Conservation (phyloP, 2,888 invertebrate species). For the Anticlea derivata region DNA sequence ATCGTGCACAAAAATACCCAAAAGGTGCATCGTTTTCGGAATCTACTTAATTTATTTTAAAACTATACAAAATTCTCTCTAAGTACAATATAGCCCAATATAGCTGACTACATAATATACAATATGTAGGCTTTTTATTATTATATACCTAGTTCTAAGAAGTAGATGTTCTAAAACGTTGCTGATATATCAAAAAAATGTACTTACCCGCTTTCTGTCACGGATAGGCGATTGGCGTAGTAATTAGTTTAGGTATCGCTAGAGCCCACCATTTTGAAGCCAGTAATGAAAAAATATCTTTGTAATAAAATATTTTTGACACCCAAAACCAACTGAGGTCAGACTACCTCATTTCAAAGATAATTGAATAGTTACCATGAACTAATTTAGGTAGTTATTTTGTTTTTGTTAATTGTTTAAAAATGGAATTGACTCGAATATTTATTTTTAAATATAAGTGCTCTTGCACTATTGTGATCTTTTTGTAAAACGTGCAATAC, state of each 20-base stretch:
- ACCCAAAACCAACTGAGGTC: slow-evolving; percentile 36
- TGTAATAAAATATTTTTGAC: slow-evolving; percentile 20
- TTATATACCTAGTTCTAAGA: slow-evolving; percentile 59
- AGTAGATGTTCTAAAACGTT: slow-evolving; percentile 56
- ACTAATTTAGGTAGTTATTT: slow-evolving; percentile 24
- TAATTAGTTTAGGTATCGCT: slow-evolving; percentile 76
- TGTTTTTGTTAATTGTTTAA: slow-evolving; percentile 1
- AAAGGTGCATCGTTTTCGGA: slow-evolving; percentile 38
- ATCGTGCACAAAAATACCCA: slow-evolving; percentile 50
- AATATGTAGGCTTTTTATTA: slow-evolving; percentile 72
- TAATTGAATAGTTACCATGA: slow-evolving; percentile 36
- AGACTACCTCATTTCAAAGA: slow-evolving; percentile 36
- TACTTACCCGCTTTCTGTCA: slow-evolving; percentile 52
- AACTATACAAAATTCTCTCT: slow-evolving; percentile 60
- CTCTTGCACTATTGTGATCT: slow-evolving; percentile 61
- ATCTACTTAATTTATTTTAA: slow-evolving; percentile 59
- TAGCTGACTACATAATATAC: slow-evolving; percentile 55
- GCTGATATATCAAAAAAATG: slow-evolving; percentile 45
- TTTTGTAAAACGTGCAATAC: slow-evolving; percentile 53
- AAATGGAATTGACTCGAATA: slow-evolving; percentile 39
- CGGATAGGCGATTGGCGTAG: slow-evolving; percentile 38
- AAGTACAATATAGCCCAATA: slow-evolving; percentile 58
- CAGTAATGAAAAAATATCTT: slow-evolving; percentile 44
- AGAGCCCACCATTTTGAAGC: slow-evolving; percentile 64
- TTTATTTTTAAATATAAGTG: slow-evolving; percentile 49